Evolutionary conservation across 2,113 vertebrate species (phyloP), one percentile per base, ranked within the genome.

Genomic region (Ancistrus triradiatus): DNA sequence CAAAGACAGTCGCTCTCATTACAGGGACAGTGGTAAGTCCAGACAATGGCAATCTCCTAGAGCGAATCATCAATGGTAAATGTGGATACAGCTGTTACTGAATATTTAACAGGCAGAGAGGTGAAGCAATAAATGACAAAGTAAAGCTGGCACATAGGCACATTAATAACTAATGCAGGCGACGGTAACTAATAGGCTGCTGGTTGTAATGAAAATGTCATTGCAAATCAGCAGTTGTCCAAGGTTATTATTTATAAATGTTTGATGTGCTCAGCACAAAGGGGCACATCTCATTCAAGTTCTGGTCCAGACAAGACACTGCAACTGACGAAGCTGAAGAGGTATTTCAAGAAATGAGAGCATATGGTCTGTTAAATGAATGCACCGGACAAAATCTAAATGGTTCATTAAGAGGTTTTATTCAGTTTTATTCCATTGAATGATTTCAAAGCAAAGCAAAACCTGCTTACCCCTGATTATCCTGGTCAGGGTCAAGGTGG

Each of bases 181-280:
- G 59, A 68, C 82, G 67, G 74, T 85, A 87, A 89, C 83, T 89
- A 87, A 89, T 86, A 82, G 86, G 83, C 80, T 83, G 83, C 77
- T 77, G 70, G 72, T 85, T 83, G 85, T 88, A 89, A 90, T 89
- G 86, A 86, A 89, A 90, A 84, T 87, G 88, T 87, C 86, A 86
- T 80, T 86, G 87, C 87, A 89, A 90, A 90, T 90, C 88, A 90
- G 85, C 82, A 86, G 84, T 85, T 86, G 87, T 87, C 80, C 77
- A 74, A 84, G 84, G 84, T 85, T 87, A 88, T 88, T 86, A 90
- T 90, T 90, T 87, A 90, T 90, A 85, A 85, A 90, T 89, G 87
- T 88, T 88, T 87, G 83, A 89, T 87, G 85, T 57, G 73, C 63
- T 75, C 80, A 83, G 82, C 83, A 85, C 80, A 83, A 84, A 81